A percentile compares a stretch with the other conserved stretches of the same genome.
Conservation (phyloP, 2,797 vertebrate species). For the Gadopsis marmoratus region DNA sequence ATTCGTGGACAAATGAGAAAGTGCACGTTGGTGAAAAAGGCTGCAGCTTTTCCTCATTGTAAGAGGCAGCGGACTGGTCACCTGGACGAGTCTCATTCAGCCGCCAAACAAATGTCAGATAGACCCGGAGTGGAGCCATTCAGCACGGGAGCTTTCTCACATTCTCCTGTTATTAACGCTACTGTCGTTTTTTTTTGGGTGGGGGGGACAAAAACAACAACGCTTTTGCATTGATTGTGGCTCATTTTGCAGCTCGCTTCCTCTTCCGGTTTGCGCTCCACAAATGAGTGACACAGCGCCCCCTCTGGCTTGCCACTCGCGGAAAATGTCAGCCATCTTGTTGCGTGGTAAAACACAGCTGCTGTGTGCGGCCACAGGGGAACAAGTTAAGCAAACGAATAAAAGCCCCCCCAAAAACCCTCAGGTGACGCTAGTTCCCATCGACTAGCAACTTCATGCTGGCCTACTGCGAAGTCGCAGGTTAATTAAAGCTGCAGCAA, state of each 20-base stretch:
- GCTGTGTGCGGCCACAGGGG: not conserved
- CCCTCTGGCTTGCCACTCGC: not conserved
- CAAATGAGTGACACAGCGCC: not conserved
- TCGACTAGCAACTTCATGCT: conserved; percentile 11
- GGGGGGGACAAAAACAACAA: no score
- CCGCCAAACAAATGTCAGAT: no score
- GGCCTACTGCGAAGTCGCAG: not conserved
- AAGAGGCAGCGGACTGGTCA: no score
- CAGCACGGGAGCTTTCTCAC: not conserved
- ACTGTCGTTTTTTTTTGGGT: no score
- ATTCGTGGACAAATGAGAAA: not conserved
- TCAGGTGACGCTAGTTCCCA: conserved; percentile 23
- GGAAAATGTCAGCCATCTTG: not conserved
- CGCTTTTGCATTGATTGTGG: not conserved
- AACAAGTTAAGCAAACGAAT: no score
- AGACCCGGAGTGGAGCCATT: no score
- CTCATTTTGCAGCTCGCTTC: no score
- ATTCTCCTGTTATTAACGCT: not conserved
- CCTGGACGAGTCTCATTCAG: no score
- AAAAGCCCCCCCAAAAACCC: no score
- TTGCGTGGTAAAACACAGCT: not conserved
- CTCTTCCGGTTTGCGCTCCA: not conserved
- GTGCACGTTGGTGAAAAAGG: not conserved
- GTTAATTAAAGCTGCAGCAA: not conserved
- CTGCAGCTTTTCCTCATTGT: not conserved